Evolutionary conservation across 2,888 invertebrate species (phyloP), one percentile per base, ranked within the genome.

Genomic region (Athalia circularis): DNA sequence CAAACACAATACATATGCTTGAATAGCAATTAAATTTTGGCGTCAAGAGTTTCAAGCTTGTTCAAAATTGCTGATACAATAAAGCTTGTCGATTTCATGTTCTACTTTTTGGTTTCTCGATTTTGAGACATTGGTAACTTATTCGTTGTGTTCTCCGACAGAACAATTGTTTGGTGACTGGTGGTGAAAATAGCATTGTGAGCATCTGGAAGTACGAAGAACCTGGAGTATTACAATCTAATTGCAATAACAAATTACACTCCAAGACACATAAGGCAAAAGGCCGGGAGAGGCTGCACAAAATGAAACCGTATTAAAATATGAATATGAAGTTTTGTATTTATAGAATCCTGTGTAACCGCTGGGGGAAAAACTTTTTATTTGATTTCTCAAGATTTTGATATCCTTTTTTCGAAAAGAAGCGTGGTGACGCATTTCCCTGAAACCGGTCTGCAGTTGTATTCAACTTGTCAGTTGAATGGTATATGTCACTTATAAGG

Each of bases 111-210:
- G 29, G 29, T 29, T 2, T 2, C 29, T 79, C 79, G 65, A 57
- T 75, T 70, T 65, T 64, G 67, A 57, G 77, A 62, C 57, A 61
- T 52, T 78, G 67, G 76, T 67, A 76, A 67, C 13, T 67, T n/a
- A 50, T 15, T 47, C 7, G 15, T 47, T 80, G 77, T 67, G 80
- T 79, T 79, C 77, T 79, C 82, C 68, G 45, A 11, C 88, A 95
- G 94, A 91, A 91, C 47, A 93, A 94, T 82, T 81, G 93, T 29
- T 88, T 96, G 67, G 87, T 96, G 80, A 95, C 95, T 8, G 94
- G 94, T 29, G 96, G 96, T 4, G 96, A 96, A 91, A 90, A 92
- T n/a, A 95, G 95, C 11, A 89, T 93, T 62, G 84, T 96, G 9
- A 93, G 93, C 84, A 90, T 94, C 62, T 96, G 96, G 96, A 90